Evolutionary conservation across 2,113 vertebrate genomes (phyloP).

Genomic region (Clupea harengus): DNA sequence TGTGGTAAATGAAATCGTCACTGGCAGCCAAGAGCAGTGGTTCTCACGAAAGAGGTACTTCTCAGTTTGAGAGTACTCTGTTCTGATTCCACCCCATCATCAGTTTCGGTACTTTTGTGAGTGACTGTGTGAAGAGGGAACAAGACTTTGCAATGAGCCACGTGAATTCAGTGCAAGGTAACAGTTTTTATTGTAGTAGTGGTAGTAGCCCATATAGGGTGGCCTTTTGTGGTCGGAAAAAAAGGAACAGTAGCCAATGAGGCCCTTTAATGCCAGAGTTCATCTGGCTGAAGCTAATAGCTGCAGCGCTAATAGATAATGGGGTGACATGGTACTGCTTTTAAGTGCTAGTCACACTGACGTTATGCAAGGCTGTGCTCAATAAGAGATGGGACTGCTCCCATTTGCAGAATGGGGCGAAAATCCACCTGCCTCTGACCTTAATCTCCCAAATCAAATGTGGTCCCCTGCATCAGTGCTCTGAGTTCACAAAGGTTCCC

Average conservation of each 20-base stretch:
- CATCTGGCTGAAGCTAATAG: background rate
- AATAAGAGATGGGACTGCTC: background rate
- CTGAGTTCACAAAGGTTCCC: background rate
- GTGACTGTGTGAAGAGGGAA: background rate
- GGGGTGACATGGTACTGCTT: background rate
- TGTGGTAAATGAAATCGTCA: background rate
- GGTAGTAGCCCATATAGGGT: background rate
- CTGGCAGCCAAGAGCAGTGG: background rate
- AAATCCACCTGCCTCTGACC: background rate
- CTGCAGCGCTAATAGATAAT: background rate
- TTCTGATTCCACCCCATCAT: background rate
- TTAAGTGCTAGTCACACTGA: background rate
- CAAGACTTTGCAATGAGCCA: background rate
- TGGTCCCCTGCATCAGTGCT: background rate
- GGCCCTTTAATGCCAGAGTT: background rate
- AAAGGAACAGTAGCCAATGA: background rate
- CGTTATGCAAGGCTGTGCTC: background rate
- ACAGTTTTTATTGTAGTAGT: background rate
- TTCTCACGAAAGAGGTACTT: background rate
- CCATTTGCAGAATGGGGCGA: background rate
- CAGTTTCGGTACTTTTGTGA: background rate
- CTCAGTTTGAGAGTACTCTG: background rate
- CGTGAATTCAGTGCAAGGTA: no score
- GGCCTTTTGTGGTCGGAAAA: background rate
- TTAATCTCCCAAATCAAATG: constrained; percentile 1